Evolutionary conservation across 2,888 invertebrate species (phyloP).

Genomic region (Candidula unifasciata): DNA sequence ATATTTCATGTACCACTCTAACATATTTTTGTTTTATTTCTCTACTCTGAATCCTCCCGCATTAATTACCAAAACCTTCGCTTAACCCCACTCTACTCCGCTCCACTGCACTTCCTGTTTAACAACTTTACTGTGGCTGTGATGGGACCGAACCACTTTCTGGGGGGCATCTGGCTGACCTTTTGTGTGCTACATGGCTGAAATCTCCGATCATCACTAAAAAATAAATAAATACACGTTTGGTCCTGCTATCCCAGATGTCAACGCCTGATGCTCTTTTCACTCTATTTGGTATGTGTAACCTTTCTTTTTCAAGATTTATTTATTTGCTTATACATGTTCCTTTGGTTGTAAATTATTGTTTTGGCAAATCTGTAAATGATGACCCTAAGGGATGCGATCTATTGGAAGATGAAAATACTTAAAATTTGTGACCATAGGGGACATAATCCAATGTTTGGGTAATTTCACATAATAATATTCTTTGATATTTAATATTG

Average conservation of each 20-base stretch:
- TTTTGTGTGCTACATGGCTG: slow-evolving; percentile 33
- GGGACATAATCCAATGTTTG: too few relatives aligned
- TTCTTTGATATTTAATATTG: too few relatives aligned
- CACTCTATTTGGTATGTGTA: slow-evolving; percentile 98
- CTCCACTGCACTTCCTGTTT: slow-evolving; percentile 32
- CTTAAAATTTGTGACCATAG: too few relatives aligned
- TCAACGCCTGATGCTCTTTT: slow-evolving; percentile 99
- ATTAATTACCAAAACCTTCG: slow-evolving; percentile 60
- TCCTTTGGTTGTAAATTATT: not conserved
- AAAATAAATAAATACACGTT: slow-evolving; percentile 47
- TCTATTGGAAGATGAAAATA: too few relatives aligned
- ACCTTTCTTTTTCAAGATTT: not conserved
- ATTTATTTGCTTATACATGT: slow-evolving; percentile 32
- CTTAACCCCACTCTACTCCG: slow-evolving; percentile 14
- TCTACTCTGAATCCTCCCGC: slow-evolving; percentile 61
- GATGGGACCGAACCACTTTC: slow-evolving; percentile 25
- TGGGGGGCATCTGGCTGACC: slow-evolving; percentile 46
- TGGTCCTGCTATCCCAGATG: slow-evolving; percentile 86
- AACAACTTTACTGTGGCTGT: slow-evolving; percentile 37
- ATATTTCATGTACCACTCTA: not conserved
- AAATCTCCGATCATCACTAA: slow-evolving; percentile 12
- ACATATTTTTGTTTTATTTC: slow-evolving; percentile 32
- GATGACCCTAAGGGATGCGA: too few relatives aligned
- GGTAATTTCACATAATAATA: too few relatives aligned
- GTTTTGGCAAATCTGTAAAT: not conserved